Evolutionary conservation across 2,888 invertebrate genomes (phyloP), one percentile per base, ranked within the genome.

Genomic region (Eurytoma californica): DNA sequence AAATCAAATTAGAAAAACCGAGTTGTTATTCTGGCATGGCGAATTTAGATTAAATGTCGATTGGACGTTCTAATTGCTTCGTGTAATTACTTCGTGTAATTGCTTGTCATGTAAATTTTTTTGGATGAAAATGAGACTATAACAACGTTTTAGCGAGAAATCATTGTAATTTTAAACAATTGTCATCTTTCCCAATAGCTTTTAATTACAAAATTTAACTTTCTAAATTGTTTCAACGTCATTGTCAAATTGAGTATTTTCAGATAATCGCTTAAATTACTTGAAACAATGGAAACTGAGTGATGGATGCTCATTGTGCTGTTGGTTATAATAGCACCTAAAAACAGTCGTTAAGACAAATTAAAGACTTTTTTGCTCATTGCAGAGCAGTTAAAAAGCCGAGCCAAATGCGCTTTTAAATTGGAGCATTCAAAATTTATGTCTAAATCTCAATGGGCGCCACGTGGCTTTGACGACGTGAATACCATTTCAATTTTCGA

Each of bases 171-270:
- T 39, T 9, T 18, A 63, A 63, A 63, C 39, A 18, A 39, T 39
- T 63, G 63, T 47, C n/a, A 18, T 12, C n/a, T 30, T 63, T 12
- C 63, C 18, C 47, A 39, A 63, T 28, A 58, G 60, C 67, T 67
- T 65, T 14, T 72, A 51, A 70, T 60, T 60, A 49, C 49, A 70
- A 60, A 47, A 47, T 49, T 70, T 47, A 70, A 70, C 47, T 24
- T 47, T 60, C 68, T 57, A 69, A 69, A 69, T 57, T 69, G 39
- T 18, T 39, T 39, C 14, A 3, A 3, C 47, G 20, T 55, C 39
- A 57, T 69, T 57, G 57, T 39, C 53, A 18, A 55, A 69, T 18
- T 39, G 47, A 47, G 20, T 24, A 58, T 24, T 60, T 70, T 70
- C 49, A 49, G 16, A 70, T n/a, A 30, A 60, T 60, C 63, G 39